Conservation (phyloP, 2,113 vertebrate genomes). For the Gobius niger region DNA sequence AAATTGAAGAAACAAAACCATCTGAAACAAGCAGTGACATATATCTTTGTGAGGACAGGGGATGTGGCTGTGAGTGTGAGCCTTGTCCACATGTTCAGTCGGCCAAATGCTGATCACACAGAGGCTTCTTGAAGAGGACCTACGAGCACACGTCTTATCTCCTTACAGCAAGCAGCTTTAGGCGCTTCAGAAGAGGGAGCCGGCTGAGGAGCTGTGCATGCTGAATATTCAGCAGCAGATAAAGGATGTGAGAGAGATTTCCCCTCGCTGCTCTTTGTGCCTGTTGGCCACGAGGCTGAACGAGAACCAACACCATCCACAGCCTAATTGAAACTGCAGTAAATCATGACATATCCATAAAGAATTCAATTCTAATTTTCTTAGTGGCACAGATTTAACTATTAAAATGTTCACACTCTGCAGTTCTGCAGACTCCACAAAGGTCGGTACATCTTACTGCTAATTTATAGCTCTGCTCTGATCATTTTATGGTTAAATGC, state of each 20-base stretch:
- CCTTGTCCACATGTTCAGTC: constrained; percentile 9
- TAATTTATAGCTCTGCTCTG: not conserved
- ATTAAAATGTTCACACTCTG: not conserved
- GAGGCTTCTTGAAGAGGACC: constrained; percentile 30
- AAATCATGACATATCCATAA: constrained; percentile 39
- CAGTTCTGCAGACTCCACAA: not conserved
- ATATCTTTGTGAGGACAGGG: not conserved
- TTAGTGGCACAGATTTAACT: constrained; percentile 7
- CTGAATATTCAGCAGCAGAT: constrained; percentile 50
- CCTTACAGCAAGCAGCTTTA: constrained; percentile 56
- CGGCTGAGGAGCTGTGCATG: constrained; percentile 34
- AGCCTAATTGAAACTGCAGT: constrained; percentile 43
- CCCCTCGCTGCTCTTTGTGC: constrained; percentile 7
- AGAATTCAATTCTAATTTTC: constrained; percentile 8
- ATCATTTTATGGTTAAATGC: not conserved
- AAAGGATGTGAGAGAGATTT: constrained; percentile 37
- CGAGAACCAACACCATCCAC: constrained; percentile 26
- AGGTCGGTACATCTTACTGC: not conserved
- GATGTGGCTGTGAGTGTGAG: constrained; percentile 6
- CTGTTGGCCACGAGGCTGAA: constrained; percentile 30
- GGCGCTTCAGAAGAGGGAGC: constrained; percentile 38
- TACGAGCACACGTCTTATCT: constrained; percentile 53
- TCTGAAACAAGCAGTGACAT: not conserved
- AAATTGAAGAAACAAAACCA: not conserved
- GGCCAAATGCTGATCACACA: constrained; percentile 45